phyloP scores from a whole-genome alignment of 2,113 vertebrate genomes.

The Eidolon helvum region DNA sequence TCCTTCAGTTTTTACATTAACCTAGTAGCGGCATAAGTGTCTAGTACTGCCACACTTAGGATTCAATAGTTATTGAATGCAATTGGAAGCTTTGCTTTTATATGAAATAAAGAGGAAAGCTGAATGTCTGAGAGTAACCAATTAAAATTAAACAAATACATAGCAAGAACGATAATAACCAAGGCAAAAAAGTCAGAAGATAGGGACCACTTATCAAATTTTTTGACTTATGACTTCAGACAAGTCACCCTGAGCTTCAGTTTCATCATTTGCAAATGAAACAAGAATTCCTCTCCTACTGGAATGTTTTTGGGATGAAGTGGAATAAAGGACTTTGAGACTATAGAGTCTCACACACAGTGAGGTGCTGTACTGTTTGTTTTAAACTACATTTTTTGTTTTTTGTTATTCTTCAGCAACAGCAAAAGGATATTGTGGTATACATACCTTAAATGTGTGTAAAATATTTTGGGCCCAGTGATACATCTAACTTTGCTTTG shows the following conservation, averaged over 20 bases:
- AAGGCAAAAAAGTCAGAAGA: not conserved
- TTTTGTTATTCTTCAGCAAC: not conserved
- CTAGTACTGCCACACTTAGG: not conserved
- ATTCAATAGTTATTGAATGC: not conserved
- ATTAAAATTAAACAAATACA: not conserved
- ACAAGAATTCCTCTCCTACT: not conserved
- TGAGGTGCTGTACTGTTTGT: not conserved
- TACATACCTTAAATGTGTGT: not conserved
- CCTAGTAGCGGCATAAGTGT: not conserved
- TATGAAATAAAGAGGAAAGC: not conserved
- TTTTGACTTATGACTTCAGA: not conserved
- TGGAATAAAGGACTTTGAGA: not conserved
- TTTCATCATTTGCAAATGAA: not conserved
- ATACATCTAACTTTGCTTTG: not conserved
- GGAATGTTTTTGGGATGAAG: not conserved
- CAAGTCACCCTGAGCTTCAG: not conserved
- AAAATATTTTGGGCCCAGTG: not conserved
- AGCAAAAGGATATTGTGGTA: not conserved
- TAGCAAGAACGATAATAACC: not conserved
- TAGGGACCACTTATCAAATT: not conserved
- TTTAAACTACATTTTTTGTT: not conserved
- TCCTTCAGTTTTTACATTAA: not conserved
- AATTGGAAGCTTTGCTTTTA: not conserved
- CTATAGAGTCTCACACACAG: not conserved
- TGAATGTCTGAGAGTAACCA: not conserved